Conservation (phyloP, 2,888 invertebrate species). For the Phalera bucephala region DNA sequence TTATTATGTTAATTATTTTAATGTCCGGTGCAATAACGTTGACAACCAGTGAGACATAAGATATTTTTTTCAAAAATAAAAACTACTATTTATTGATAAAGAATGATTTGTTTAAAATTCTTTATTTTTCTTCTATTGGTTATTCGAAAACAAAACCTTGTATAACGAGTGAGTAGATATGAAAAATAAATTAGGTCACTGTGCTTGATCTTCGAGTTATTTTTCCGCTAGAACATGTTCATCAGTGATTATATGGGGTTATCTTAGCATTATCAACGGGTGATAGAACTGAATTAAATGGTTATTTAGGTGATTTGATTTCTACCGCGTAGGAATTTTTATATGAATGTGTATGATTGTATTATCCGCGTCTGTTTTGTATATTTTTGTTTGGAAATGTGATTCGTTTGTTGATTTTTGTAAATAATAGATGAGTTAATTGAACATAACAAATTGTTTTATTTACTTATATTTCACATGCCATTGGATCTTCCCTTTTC, state of each 20-base stretch:
- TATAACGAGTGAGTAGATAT: neutral
- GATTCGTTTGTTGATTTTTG: constrained; percentile 71
- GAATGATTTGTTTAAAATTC: neutral
- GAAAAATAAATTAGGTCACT: neutral
- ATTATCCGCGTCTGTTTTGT: constrained; percentile 52
- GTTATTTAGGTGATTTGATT: constrained; percentile 47
- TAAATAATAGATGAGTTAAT: constrained; percentile 78
- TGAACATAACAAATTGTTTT: constrained; percentile 39
- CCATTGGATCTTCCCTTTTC: no score
- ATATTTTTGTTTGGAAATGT: constrained; percentile 69
- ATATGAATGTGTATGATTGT: constrained; percentile 46
- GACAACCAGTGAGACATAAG: constrained; percentile 20
- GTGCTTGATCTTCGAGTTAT: neutral
- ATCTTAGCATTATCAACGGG: constrained; percentile 26
- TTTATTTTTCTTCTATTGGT: no score
- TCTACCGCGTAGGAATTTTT: constrained; percentile 68
- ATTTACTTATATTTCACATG: constrained; percentile 11
- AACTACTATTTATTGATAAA: no score
- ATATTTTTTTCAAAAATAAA: no score
- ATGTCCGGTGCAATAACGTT: constrained; percentile 30
- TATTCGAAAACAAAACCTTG: neutral
- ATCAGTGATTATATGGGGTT: constrained; percentile 11
- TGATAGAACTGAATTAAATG: constrained; percentile 37
- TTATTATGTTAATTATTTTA: constrained; percentile 30
- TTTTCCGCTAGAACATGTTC: neutral